A percentile compares a stretch with the other conserved stretches of the same genome.
phyloP scores from a whole-genome alignment of 1,140 invertebrate species.

The Bombyx mandarina region DNA sequence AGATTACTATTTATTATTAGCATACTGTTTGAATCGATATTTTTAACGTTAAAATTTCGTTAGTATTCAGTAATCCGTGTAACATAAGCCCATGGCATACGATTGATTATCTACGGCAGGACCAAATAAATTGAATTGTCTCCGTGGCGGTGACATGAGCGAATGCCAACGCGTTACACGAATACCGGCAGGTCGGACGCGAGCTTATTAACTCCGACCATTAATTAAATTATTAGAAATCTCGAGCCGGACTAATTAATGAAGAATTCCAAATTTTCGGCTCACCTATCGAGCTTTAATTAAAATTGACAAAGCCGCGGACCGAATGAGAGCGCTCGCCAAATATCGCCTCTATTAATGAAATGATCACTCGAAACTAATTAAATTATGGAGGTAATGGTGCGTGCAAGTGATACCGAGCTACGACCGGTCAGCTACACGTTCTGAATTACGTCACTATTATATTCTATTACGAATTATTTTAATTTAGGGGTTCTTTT shows the following conservation, averaged over 20 bases:
- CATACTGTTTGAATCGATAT: too few relatives aligned
- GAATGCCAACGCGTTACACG: conserved; percentile 50
- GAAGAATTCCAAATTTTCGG: conserved; percentile 68
- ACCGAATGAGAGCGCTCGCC: conserved; percentile 44
- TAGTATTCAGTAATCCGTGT: too few relatives aligned
- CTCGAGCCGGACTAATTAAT: conserved; percentile 63
- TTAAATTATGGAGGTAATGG: conserved; percentile 69
- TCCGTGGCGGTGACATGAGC: conserved; percentile 13
- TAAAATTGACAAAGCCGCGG: conserved; percentile 67
- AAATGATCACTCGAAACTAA: conserved; percentile 69
- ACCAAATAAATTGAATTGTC: conserved; percentile 7
- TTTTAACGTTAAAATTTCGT: too few relatives aligned
- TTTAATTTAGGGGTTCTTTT: too few relatives aligned
- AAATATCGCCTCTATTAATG: conserved; percentile 68
- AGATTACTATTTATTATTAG: too few relatives aligned
- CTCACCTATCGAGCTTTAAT: conserved; percentile 65
- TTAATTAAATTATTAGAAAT: conserved; percentile 71
- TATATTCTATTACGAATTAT: too few relatives aligned
- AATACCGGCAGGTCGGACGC: conserved; percentile 46
- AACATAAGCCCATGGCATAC: too few relatives aligned
- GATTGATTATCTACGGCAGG: too few relatives aligned
- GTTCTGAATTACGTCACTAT: too few relatives aligned
- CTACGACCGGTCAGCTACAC: too few relatives aligned
- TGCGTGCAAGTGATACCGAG: conserved; percentile 61
- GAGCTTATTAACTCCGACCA: conserved; percentile 58